phyloP scores from a whole-genome alignment of 2,797 vertebrate species.

The Prionace glauca region DNA sequence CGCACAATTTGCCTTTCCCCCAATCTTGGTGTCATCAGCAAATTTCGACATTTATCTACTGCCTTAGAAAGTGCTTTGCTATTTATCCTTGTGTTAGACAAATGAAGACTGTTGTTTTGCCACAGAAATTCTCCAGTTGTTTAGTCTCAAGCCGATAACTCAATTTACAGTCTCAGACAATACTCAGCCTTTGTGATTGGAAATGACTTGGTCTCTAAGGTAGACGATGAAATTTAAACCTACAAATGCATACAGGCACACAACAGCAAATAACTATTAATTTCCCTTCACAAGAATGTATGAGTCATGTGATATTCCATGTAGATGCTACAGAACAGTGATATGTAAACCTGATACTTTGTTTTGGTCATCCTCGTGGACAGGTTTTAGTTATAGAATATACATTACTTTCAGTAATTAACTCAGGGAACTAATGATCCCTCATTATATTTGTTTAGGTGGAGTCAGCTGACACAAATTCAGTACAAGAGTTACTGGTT shows the following conservation, averaged over 20 bases:
- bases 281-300: background rate
- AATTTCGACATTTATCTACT: too few relatives aligned
- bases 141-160: background rate
- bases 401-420: conserved; percentile 8
- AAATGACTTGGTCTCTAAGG: background rate
- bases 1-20: too few relatives aligned
- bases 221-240: background rate
- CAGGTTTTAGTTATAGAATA: background rate
- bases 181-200: background rate
- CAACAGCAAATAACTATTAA: background rate
- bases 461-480: background rate
- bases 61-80: background rate
- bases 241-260: background rate
- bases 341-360: conserved; percentile 1
- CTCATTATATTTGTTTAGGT: background rate
- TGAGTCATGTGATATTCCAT: background rate
- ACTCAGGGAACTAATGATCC: background rate
- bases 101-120: background rate
- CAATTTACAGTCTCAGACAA: background rate
- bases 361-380: background rate
- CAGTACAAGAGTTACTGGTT: background rate
- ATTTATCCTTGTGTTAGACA: background rate
- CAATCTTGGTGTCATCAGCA: too few relatives aligned
- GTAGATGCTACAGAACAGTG: background rate
- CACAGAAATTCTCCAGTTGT: background rate